Percentiles rank a stretch among this genome's conserved stretches.
Evolutionary conservation across 2,888 invertebrate species (phyloP).

Genomic region (Chironomus riparius): DNA sequence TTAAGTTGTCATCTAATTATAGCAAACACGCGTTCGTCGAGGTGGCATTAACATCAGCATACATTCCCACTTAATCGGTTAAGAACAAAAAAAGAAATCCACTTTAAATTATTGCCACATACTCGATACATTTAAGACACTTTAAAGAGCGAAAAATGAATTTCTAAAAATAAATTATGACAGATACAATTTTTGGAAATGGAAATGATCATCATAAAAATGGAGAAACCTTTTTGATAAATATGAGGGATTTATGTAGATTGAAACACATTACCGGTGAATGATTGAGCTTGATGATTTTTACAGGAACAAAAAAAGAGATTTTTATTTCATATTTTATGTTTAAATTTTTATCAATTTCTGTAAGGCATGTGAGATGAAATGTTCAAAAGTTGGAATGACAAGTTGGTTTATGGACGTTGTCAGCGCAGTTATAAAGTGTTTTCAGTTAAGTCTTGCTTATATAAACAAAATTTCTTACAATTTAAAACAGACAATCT

Average conservation of each 20-base stretch:
- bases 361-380: too few relatives aligned
- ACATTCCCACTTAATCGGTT: constrained; percentile 3
- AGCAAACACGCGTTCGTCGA: neutral
- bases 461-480: too few relatives aligned
- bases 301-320: neutral
- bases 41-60: neutral
- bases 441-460: too few relatives aligned
- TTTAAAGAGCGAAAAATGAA: neutral
- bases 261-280: neutral
- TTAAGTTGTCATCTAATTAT: constrained; percentile 24
- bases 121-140: neutral
- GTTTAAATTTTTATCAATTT: too few relatives aligned
- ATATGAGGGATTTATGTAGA: neutral
- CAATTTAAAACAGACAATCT: too few relatives aligned
- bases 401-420: too few relatives aligned
- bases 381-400: too few relatives aligned
- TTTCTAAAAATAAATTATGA: constrained; percentile 22
- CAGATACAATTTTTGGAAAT: too few relatives aligned
- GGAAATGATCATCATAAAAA: neutral
- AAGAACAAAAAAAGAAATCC: neutral
- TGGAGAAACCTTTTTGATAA: neutral
- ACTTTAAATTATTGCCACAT: constrained; percentile 8
- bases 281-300: too few relatives aligned
- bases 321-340: too few relatives aligned
- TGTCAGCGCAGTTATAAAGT: too few relatives aligned